A percentile compares a stretch with the other conserved stretches of the same genome.
These are phyloP conservation scores for Synanthedon tipuliformis DNA, from an alignment of 2,888 invertebrate species.

Conservation along the genomic window DNA sequence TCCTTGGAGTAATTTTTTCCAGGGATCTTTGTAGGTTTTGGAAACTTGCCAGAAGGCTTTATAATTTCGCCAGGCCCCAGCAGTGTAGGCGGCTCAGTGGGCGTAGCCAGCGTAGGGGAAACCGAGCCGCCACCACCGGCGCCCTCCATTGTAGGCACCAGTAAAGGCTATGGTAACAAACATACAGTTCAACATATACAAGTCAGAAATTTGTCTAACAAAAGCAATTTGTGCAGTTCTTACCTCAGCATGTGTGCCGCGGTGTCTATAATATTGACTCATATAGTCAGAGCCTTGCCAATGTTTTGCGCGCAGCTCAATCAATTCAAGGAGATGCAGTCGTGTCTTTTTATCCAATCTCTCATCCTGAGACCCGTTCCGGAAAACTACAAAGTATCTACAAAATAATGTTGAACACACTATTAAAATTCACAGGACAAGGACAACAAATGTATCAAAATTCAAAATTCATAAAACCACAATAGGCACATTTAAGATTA, in stretches of 20 bases:
- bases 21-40: constrained; percentile 89
- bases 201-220: background rate
- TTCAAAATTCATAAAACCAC: too few species aligned
- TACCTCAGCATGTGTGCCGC: constrained; percentile 73
- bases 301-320: constrained; percentile 91
- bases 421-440: too few species aligned
- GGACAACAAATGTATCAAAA: too few species aligned
- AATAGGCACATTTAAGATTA: too few species aligned
- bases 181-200: background rate
- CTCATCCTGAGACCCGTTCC: constrained; percentile 90
- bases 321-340: constrained; percentile 89
- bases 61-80: constrained; percentile 87
- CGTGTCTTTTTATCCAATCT: constrained; percentile 87
- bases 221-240: constrained; percentile 2
- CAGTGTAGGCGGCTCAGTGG: constrained; percentile 66
- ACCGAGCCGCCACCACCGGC: constrained; percentile 57
- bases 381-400: constrained; percentile 83
- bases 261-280: constrained; percentile 84
- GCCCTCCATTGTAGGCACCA: constrained; percentile 67
- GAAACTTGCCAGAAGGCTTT: constrained; percentile 89
- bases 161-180: constrained; percentile 33
- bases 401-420: constrained; percentile 28
- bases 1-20: constrained; percentile 95
- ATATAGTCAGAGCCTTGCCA: constrained; percentile 90
- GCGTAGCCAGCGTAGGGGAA: constrained; percentile 71